phyloP scores from a whole-genome alignment of 2,888 invertebrate genomes.

The Tricholauxania praeusta region DNA sequence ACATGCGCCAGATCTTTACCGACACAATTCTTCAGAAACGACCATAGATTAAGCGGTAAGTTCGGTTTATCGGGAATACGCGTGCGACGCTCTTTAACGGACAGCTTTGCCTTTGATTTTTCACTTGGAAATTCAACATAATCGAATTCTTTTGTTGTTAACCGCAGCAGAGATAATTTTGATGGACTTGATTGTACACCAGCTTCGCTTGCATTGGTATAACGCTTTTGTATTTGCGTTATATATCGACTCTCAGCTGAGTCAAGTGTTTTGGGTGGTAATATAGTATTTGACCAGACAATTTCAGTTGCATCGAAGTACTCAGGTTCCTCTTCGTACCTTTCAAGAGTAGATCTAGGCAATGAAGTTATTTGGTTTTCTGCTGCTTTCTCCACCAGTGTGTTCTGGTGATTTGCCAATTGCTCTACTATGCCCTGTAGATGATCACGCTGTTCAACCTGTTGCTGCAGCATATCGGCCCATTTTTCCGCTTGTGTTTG shows the following conservation, averaged over 20 bases:
- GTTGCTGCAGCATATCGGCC: conserved; percentile 92
- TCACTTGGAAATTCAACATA: conserved; percentile 44
- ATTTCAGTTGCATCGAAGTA: conserved; percentile 79
- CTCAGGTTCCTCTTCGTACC: conserved; percentile 78
- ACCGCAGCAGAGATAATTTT: conserved; percentile 70
- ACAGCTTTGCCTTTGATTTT: conserved; percentile 18
- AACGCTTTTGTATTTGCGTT: conserved; percentile 72
- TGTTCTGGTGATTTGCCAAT: conserved; percentile 95
- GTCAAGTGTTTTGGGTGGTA: conserved; percentile 48
- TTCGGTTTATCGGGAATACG: conserved; percentile 93
- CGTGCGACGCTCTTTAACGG: conserved; percentile 75
- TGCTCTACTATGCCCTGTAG: conserved; percentile 98
- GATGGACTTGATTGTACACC: conserved; percentile 62
- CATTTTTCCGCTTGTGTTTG: conserved; percentile 92
- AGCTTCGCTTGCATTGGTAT: conserved; percentile 62
- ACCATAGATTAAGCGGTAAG: conserved; percentile 96
- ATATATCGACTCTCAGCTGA: conserved; percentile 69
- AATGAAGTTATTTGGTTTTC: conserved; percentile 41
- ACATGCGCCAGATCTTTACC: conserved; percentile 99
- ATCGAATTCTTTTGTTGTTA: conserved; percentile 55
- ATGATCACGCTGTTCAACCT: conserved; percentile 92
- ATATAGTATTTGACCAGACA: conserved; percentile 44
- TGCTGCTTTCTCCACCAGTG: conserved; percentile 84
- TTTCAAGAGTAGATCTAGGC: conserved; percentile 67
- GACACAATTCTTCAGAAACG: conserved; percentile 99